Evolutionary conservation across 2,888 invertebrate genomes (phyloP), one percentile per base, ranked within the genome.

Genomic region (Odontocolon sp.): DNA sequence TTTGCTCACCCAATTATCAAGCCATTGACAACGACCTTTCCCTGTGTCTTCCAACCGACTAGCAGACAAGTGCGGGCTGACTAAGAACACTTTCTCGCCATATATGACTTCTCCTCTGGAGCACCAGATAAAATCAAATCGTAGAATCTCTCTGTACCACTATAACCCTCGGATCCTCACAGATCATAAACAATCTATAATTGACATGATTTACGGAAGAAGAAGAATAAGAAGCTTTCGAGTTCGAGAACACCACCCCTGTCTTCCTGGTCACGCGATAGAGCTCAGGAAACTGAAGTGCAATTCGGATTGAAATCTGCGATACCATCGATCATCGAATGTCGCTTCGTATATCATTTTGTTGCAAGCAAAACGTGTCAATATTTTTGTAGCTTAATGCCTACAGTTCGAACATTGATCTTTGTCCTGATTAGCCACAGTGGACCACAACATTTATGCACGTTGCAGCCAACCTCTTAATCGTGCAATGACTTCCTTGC

Each of bases 1-100:
- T 87, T 84, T 83, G 77, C 86, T 88, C 88, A 86, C 86, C 89
- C 89, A 90, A 90, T 90, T 90, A 90, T 87, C 89, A 86, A 69
- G 81, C 80, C 80, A 80, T 81, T 81, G 85, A 85, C 85, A 85
- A 87, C 82, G 85, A 84, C 82, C 84, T 83, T 82, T 80, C 80
- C 64, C 69, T 74, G 71, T 23, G 38, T 80, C 78, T 80, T 78
- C 73, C 54, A 14, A 50, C 61, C 54, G 61, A 64, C 54, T 38
- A 31, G 57, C 11, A 11, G 52, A 21, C 36, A 52, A 56, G 57
- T 47, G 57, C 40, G 26, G 28, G 11, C 50, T 42, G 26, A n/a
- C 21, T 47, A 67, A 28, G 26, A 71, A 54, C 45, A 50, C 57
- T 52, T 54, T 70, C 72, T 47, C 70, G 67, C 64, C 69, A 47